Conservation (phyloP, 1,140 invertebrate genomes). For the Gryon sp. region DNA sequence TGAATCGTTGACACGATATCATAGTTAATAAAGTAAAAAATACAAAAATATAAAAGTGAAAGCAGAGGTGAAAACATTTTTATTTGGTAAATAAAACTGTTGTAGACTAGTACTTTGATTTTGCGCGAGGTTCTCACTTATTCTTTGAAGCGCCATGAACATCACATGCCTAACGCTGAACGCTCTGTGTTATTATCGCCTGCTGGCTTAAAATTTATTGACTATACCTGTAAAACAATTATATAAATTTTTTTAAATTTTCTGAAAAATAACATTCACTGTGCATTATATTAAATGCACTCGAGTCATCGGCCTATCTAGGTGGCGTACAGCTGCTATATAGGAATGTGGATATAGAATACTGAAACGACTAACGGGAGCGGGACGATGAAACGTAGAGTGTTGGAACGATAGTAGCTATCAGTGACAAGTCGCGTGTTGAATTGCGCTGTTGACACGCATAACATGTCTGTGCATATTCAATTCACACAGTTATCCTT, state of each 20-base stretch:
- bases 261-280: slow-evolving; percentile 73
- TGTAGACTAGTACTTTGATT: no score
- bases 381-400: neutral
- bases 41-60: no score
- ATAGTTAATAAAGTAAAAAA: no score
- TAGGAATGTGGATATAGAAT: slow-evolving; percentile 48
- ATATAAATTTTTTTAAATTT: slow-evolving; percentile 78
- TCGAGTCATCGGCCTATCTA: slow-evolving; percentile 69
- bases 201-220: slow-evolving; percentile 74
- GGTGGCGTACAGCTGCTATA: slow-evolving; percentile 43
- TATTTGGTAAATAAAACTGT: no score
- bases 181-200: slow-evolving; percentile 66
- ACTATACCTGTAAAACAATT: slow-evolving; percentile 77
- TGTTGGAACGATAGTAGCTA: slow-evolving; percentile 65
- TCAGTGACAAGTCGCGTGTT: slow-evolving; percentile 75
- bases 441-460: slow-evolving; percentile 76
- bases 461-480: slow-evolving; percentile 72
- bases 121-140: no score
- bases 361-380: slow-evolving; percentile 24
- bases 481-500: slow-evolving; percentile 58
- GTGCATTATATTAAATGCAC: slow-evolving; percentile 76
- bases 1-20: slow-evolving; percentile 13
- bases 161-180: slow-evolving; percentile 61
- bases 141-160: slow-evolving; percentile 68
- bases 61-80: no score